These are phyloP conservation scores for Thecocarcelia acutangulata DNA, from an alignment of 2,888 invertebrate species.

Conservation along the genomic window DNA sequence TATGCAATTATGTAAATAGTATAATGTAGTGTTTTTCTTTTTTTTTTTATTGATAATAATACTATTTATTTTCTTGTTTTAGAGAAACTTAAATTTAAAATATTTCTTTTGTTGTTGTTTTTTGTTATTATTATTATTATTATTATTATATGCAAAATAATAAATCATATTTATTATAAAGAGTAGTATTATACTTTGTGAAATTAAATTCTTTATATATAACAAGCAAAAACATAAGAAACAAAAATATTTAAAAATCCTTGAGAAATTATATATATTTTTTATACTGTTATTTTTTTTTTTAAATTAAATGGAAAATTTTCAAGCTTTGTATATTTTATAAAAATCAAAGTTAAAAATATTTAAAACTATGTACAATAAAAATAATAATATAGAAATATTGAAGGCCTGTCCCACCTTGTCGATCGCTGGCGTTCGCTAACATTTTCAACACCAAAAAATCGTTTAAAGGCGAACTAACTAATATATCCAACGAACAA, in stretches of 20 bases:
- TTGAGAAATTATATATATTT: constrained; percentile 42
- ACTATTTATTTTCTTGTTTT: constrained; percentile 63
- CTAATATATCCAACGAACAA: too few relatives aligned
- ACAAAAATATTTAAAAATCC: constrained; percentile 33
- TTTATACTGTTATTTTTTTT: constrained; percentile 27
- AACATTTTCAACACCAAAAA: too few relatives aligned
- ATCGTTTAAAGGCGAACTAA: too few relatives aligned
- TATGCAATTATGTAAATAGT: constrained; percentile 62
- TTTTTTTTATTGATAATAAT: constrained; percentile 62
- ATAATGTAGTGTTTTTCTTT: constrained; percentile 51
- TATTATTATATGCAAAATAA: constrained; percentile 54
- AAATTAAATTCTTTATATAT: constrained; percentile 55
- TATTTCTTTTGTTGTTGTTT: constrained; percentile 20
- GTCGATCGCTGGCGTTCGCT: too few relatives aligned
- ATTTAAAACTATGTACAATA: constrained; percentile 63
- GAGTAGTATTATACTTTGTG: neutral
- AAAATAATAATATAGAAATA: constrained; percentile 48
- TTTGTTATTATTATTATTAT: too few relatives aligned
- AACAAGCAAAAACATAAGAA: constrained; percentile 53
- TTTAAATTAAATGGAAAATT: constrained; percentile 38
- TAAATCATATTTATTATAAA: constrained; percentile 40
- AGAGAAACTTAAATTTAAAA: constrained; percentile 34
- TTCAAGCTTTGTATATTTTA: constrained; percentile 1
- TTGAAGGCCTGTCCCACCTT: too few relatives aligned
- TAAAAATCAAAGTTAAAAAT: constrained; percentile 34